Conservation (phyloP, 2,113 vertebrate genomes). For the Chascanopsetta lugubris region DNA sequence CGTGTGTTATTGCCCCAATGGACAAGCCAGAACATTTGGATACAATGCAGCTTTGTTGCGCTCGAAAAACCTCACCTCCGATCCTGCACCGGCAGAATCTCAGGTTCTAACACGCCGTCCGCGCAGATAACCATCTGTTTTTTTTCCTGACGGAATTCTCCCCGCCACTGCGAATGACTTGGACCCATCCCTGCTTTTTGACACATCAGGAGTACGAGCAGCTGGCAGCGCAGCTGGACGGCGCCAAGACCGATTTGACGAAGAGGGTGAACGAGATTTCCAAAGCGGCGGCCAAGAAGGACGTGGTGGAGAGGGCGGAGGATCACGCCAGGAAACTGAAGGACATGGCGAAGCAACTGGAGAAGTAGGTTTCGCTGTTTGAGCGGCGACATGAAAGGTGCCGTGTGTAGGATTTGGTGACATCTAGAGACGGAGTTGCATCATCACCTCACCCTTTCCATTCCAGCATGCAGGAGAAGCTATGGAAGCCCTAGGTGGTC, state of each 20-base stretch:
- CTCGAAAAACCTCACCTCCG: background rate
- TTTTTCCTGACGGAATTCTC: constrained; percentile 12
- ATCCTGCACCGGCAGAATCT: background rate
- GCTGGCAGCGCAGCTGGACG: constrained; percentile 86
- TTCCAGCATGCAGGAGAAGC: no score
- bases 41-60: background rate
- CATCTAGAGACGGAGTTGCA: no score
- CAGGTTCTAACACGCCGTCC: constrained; percentile 36
- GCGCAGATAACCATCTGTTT: constrained; percentile 45
- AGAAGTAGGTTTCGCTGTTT: constrained; percentile 87
- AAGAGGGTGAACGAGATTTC: constrained; percentile 84
- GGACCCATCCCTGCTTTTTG: constrained; percentile 12
- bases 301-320: constrained; percentile 86
- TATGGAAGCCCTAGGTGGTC: no score
- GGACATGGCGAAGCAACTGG: constrained; percentile 85
- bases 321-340: constrained; percentile 83
- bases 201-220: constrained; percentile 86
- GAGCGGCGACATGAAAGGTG: no score
- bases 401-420: no score
- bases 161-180: constrained; percentile 3
- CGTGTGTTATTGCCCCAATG: background rate
- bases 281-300: constrained; percentile 81
- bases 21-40: background rate
- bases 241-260: constrained; percentile 85
- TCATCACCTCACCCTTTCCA: no score